Percentiles rank a stretch among this genome's conserved stretches.
phyloP scores from a whole-genome alignment of 2,888 invertebrate species.

The Epiblema foenella region DNA sequence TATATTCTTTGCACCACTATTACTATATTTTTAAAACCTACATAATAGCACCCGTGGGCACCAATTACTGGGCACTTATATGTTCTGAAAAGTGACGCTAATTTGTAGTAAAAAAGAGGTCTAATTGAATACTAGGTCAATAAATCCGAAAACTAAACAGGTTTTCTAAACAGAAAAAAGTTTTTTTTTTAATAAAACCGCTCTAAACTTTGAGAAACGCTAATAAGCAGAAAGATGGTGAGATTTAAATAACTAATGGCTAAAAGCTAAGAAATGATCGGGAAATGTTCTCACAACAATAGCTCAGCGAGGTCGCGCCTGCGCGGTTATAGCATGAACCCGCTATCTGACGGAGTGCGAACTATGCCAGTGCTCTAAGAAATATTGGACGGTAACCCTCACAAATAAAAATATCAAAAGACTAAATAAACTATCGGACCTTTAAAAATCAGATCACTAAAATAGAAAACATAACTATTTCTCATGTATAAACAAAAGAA shows the following conservation, averaged over 20 bases:
- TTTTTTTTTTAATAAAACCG: too few species aligned
- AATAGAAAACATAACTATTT: too few species aligned
- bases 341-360: conserved; percentile 1
- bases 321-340: conserved; percentile 5
- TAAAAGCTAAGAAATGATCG: neutral
- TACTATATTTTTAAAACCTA: conserved; percentile 76
- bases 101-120: neutral
- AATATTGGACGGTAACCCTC: neutral
- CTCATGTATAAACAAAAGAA: too few species aligned
- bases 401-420: too few species aligned
- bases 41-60: conserved; percentile 67
- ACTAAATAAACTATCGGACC: too few species aligned
- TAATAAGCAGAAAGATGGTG: too few species aligned
- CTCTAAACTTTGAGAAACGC: too few species aligned
- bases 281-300: conserved; percentile 12
- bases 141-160: too few species aligned
- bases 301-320: conserved; percentile 6
- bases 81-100: neutral
- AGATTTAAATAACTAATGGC: conserved; percentile 8
- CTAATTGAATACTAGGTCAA: too few species aligned
- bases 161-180: too few species aligned
- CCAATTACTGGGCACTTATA: conserved; percentile 25
- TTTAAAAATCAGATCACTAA: too few species aligned
- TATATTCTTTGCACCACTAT: conserved; percentile 62
- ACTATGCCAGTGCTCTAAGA: neutral